Evolutionary conservation across 1,140 invertebrate genomes (phyloP).

Genomic region (Spodoptera frugiperda): DNA sequence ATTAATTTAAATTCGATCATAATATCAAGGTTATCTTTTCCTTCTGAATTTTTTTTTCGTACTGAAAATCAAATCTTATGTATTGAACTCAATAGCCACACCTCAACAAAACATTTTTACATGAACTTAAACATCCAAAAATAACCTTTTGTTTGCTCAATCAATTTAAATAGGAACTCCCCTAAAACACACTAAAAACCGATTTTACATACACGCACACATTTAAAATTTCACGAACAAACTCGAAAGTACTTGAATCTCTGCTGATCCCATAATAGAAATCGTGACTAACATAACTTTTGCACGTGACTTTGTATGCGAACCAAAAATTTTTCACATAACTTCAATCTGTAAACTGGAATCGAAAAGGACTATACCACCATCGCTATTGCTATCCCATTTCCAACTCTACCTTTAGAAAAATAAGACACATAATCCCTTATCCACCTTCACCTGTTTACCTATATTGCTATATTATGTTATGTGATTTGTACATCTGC

Average conservation of each 20-base stretch:
- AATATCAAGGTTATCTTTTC: too few relatives aligned
- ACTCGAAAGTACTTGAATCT: constrained; percentile 28
- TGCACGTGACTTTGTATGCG: constrained; percentile 26
- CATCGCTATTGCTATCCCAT: background rate
- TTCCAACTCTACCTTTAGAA: too few relatives aligned
- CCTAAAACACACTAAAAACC: background rate
- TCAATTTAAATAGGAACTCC: background rate
- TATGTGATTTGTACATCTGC: constrained; percentile 18
- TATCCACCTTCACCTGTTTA: too few relatives aligned
- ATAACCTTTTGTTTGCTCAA: too few relatives aligned
- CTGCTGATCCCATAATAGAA: constrained; percentile 32
- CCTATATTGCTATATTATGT: constrained; percentile 1
- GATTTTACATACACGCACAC: background rate
- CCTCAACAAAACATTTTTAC: too few relatives aligned
- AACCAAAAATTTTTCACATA: constrained; percentile 26
- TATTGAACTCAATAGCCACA: too few relatives aligned
- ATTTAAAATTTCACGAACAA: constrained; percentile 15
- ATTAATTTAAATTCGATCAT: too few relatives aligned
- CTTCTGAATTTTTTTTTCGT: too few relatives aligned
- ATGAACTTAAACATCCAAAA: too few relatives aligned
- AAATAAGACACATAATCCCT: too few relatives aligned
- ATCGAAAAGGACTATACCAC: background rate
- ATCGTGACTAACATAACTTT: constrained; percentile 35
- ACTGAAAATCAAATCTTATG: too few relatives aligned
- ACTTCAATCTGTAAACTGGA: background rate